Conservation (phyloP, 2,888 invertebrate species). For the Ophion obscuratus region DNA sequence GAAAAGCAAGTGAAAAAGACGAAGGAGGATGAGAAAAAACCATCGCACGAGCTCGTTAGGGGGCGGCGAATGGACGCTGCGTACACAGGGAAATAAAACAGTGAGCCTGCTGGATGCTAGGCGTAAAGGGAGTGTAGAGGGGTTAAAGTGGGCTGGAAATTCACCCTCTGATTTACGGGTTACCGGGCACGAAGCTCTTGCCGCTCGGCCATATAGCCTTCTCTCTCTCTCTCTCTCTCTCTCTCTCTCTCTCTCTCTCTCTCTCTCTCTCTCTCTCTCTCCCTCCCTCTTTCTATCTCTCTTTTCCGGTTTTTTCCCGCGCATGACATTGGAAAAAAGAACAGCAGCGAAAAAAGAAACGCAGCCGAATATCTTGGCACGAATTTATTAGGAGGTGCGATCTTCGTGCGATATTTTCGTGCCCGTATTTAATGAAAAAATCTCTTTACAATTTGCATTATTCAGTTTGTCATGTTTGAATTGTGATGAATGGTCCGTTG, state of each 20-base stretch:
- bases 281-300: not conserved
- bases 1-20: constrained; percentile 52
- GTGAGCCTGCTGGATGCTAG: constrained; percentile 17
- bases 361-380: too few relatives aligned
- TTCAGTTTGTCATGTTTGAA: not conserved
- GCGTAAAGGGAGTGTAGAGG: not conserved
- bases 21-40: constrained; percentile 38
- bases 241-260: not conserved
- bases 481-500: constrained; percentile 2
- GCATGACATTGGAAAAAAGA: not conserved
- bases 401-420: not conserved
- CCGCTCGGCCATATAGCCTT: not conserved
- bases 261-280: not conserved
- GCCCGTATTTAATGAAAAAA: not conserved
- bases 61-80: constrained; percentile 15
- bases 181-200: constrained; percentile 27
- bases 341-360: too few relatives aligned
- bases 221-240: not conserved
- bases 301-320: not conserved
- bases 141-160: constrained; percentile 55
- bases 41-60: constrained; percentile 33
- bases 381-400: too few relatives aligned
- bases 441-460: constrained; percentile 3
- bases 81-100: constrained; percentile 64
- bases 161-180: constrained; percentile 61